Conservation (phyloP, 2,797 vertebrate species). For the Enteromius anoplus region DNA sequence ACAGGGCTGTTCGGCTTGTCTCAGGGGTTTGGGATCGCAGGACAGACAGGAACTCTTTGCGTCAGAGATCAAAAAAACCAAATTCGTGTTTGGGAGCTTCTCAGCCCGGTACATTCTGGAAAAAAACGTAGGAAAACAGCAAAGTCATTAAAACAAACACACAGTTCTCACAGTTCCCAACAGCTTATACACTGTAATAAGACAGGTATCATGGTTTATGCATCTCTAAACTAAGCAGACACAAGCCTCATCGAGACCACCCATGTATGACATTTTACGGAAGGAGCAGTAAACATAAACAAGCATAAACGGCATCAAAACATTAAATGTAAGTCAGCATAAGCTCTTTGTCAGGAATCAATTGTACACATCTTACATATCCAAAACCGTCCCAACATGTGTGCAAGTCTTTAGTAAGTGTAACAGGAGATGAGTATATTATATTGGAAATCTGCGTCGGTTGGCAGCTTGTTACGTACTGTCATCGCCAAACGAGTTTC, state of each 20-base stretch:
- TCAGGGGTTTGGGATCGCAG: constrained; percentile 89
- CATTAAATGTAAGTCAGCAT: constrained; percentile 21
- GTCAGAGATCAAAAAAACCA: constrained; percentile 97
- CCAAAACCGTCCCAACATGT: constrained; percentile 52
- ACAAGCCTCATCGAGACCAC: background rate
- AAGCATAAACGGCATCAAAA: constrained; percentile 27
- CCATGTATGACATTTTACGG: background rate
- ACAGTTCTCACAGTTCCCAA: background rate
- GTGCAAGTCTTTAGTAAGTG: constrained; percentile 58
- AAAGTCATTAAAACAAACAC: constrained; percentile 1
- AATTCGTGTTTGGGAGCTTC: constrained; percentile 95
- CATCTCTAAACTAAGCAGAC: background rate
- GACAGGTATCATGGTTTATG: background rate
- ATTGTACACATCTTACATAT: constrained; percentile 30
- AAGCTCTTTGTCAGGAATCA: constrained; percentile 45
- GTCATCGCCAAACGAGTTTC: constrained; percentile 54
- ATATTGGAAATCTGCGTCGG: constrained; percentile 52
- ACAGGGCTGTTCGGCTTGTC: constrained; percentile 97
- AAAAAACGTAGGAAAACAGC: constrained; percentile 17
- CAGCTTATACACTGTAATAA: background rate
- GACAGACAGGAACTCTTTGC: constrained; percentile 90
- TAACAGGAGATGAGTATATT: constrained; percentile 59
- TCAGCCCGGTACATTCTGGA: constrained; percentile 93
- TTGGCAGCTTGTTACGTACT: constrained; percentile 62
- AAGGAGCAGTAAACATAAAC: constrained; percentile 6